phyloP scores from a whole-genome alignment of 2,888 invertebrate genomes.

The Phyllotreta cruciferae region DNA sequence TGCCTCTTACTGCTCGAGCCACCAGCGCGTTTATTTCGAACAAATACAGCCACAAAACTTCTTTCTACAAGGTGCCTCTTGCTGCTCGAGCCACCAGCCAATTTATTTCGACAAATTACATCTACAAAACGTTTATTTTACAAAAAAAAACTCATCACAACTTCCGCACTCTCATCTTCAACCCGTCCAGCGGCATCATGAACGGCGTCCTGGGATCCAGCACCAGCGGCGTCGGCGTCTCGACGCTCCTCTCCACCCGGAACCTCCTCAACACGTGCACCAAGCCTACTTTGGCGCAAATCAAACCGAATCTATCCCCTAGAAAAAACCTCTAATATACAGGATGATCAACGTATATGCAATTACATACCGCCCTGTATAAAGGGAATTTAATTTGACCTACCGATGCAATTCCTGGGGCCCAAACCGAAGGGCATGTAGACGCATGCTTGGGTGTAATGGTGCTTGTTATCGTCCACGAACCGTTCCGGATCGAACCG shows the following conservation, averaged over 20 bases:
- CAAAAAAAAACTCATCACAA: conserved; percentile 22
- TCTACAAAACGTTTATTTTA: conserved; percentile 21
- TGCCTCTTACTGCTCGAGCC: no score
- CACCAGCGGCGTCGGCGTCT: conserved; percentile 50
- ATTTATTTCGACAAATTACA: no score
- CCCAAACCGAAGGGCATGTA: conserved; percentile 57
- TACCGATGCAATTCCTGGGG: conserved; percentile 57
- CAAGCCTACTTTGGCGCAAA: conserved; percentile 55
- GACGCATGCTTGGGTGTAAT: conserved; percentile 39
- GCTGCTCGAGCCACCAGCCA: no score
- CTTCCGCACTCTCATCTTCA: conserved; percentile 49
- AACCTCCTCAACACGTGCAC: conserved; percentile 50
- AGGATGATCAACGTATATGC: no score
- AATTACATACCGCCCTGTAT: no score
- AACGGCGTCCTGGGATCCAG: conserved; percentile 53
- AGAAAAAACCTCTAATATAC: no score
- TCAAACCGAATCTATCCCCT: conserved; percentile 56
- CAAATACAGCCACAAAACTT: no score
- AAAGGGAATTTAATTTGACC: conserved; percentile 15
- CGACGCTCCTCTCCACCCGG: conserved; percentile 47
- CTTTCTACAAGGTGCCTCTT: no score
- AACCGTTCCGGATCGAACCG: conserved; percentile 61
- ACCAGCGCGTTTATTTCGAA: no score
- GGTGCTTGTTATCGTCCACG: conserved; percentile 51
- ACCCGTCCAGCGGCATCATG: conserved; percentile 50